Percentiles rank a stretch among this genome's conserved stretches.
Conservation (phyloP, 1,140 invertebrate species). For the Drosophila equinoxialis region DNA sequence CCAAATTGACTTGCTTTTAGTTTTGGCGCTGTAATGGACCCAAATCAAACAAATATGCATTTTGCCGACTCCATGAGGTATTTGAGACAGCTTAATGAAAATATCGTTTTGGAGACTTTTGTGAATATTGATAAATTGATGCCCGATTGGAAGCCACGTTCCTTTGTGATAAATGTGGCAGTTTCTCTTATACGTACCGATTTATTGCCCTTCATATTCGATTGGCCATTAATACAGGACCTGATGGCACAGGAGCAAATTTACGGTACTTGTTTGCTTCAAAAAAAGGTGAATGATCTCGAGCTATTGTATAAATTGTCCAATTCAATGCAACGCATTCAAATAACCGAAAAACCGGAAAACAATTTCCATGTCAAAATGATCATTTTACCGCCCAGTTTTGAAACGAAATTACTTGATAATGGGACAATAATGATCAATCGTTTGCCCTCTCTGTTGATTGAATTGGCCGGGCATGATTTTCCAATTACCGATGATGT, state of each 20-base stretch:
- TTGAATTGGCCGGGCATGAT: constrained; percentile 16
- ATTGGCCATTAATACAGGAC: constrained; percentile 33
- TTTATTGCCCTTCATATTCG: constrained; percentile 42
- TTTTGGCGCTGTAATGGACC: background rate
- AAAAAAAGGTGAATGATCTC: constrained; percentile 46
- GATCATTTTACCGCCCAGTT: constrained; percentile 34
- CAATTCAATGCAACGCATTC: constrained; percentile 41
- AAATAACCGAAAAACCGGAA: constrained; percentile 21
- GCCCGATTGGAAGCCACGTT: constrained; percentile 27
- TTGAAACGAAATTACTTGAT: constrained; percentile 35
- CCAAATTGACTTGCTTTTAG: too few relatives aligned
- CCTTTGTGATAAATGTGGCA: constrained; percentile 29
- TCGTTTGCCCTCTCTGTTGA: constrained; percentile 36
- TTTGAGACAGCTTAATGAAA: constrained; percentile 32
- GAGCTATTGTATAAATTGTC: constrained; percentile 44
- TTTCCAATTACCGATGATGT: background rate
- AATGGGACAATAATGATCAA: constrained; percentile 43
- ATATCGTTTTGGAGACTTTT: constrained; percentile 32
- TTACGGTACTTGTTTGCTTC: constrained; percentile 17
- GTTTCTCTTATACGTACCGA: constrained; percentile 30
- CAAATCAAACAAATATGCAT: background rate
- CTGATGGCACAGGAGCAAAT: constrained; percentile 35
- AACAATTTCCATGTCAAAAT: constrained; percentile 28
- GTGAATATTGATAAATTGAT: constrained; percentile 42
- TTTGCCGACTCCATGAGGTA: background rate